phyloP scores from a whole-genome alignment of 2,113 vertebrate species.

The Aegypius monachus region DNA sequence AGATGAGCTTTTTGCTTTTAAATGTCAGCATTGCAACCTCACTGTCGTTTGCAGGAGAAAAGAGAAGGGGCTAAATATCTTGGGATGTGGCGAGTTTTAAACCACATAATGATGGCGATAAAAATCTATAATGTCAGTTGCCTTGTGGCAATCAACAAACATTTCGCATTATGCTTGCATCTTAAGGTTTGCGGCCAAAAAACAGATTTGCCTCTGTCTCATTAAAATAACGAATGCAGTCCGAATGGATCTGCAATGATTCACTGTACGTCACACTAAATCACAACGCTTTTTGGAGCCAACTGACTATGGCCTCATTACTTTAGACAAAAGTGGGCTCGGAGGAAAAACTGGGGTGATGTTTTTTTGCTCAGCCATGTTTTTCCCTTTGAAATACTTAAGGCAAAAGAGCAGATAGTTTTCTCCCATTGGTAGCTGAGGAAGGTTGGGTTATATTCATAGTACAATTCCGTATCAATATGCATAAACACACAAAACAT shows the following conservation, averaged over 20 bases:
- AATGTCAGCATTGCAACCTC: not conserved
- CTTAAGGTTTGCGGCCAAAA: conserved; percentile 72
- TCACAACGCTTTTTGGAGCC: conserved; percentile 79
- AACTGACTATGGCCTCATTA: conserved; percentile 81
- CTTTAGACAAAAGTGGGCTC: conserved; percentile 81
- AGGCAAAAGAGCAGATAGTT: conserved; percentile 18
- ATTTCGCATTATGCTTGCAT: conserved; percentile 66
- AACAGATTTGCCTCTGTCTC: conserved; percentile 63
- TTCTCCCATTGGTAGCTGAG: not conserved
- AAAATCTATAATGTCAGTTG: conserved; percentile 79
- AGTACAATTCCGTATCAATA: rapidly evolving
- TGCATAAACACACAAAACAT: not conserved
- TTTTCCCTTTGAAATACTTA: not conserved
- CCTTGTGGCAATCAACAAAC: conserved; percentile 79
- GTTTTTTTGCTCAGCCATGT: conserved; percentile 11
- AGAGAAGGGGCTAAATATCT: not conserved
- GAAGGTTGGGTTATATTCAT: not conserved
- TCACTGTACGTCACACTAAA: conserved; percentile 80
- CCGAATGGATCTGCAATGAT: conserved; percentile 59
- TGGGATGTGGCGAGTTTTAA: conserved; percentile 22
- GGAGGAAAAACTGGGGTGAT: conserved; percentile 73
- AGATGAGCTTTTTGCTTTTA: not conserved
- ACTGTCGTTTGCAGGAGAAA: not conserved
- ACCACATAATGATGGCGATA: conserved; percentile 51
- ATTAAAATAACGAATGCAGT: conserved; percentile 75